Base-by-base conservation (phyloP, 2,797 vertebrate species). In the Acropternis orthonyx region DNA sequence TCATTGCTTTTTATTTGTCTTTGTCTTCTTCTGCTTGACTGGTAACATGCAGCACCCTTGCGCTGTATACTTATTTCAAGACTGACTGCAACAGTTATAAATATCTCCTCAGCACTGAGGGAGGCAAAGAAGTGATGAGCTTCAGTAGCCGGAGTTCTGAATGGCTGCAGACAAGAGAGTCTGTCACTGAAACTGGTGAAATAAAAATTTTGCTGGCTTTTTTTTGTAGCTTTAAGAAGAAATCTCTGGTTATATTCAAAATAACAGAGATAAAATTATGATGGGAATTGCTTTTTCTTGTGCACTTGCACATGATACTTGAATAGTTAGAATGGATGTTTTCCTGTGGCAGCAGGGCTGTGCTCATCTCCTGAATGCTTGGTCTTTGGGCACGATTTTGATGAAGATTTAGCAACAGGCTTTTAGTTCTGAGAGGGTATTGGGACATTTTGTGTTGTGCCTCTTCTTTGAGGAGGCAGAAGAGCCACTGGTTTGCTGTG, bases 1-100 rank as follows among this genome's bases (percentile, higher is more conserved):
- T 96, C 39, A 46, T 93, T 84, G 71, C 77, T 93, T 96, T 96
- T 95, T 96, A 92, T 97, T 97, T 95, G 82, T 95, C 79, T 93
- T 96, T 97, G 79, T 94, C 86, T 95, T 92, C 85, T 94, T 97
- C 91, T 94, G 89, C 97, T 96, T 92, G 93, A 76, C 82, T 96
- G 94, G 90, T 96, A 97, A 92, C 85, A 88, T 59, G 86, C 55
- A 97, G 81, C 91, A 96, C 95, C 93, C 90, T 97, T 96, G 77
- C 1, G 58, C 74, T 94, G 65, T 95, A 74, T 88, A 92, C 79
- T 96, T 93, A 94, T 93, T 97, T 97, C 91, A 93, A 95, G 90
- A 93, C 77, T 94, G 93, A 96, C 91, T 97, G 68, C 67, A 95
- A 89, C 75, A 96, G 93, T 96, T 97, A 88, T 93, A 97, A 96